Percentiles rank a stretch among this genome's conserved stretches.
These are phyloP conservation scores for Stenotaenia linearis DNA, from an alignment of 2,888 invertebrate species.

Conservation along the genomic window DNA sequence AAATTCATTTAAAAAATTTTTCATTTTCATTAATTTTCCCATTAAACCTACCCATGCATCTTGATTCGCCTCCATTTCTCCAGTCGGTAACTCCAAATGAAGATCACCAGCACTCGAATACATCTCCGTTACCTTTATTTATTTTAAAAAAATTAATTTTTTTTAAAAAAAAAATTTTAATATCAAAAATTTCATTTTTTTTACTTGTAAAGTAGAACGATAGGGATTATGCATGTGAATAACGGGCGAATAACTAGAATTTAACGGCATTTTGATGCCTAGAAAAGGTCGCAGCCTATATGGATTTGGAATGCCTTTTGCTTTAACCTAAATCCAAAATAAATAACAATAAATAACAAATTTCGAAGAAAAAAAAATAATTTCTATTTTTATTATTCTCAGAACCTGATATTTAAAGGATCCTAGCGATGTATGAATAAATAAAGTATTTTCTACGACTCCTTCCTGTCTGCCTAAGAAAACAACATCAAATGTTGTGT, in stretches of 20 bases:
- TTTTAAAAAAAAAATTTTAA: slow-evolving; percentile 24
- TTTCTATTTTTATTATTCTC: background rate
- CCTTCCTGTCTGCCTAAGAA: slow-evolving; percentile 91
- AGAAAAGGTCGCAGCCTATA: slow-evolving; percentile 86
- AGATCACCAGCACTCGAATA: slow-evolving; percentile 77
- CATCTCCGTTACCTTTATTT: slow-evolving; percentile 52
- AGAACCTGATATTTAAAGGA: slow-evolving; percentile 74
- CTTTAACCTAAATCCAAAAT: slow-evolving; percentile 59
- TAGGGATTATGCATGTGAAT: slow-evolving; percentile 94
- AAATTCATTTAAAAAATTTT: slow-evolving; percentile 5
- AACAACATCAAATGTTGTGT: slow-evolving; percentile 92
- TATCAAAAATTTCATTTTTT: background rate
- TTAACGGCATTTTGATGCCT: slow-evolving; percentile 82
- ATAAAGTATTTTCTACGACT: slow-evolving; percentile 75
- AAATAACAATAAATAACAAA: background rate
- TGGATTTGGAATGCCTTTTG: slow-evolving; percentile 79
- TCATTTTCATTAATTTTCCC: too few relatives aligned
- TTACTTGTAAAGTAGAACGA: slow-evolving; percentile 73
- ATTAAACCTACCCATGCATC: slow-evolving; percentile 73
- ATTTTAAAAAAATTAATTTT: background rate
- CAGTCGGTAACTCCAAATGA: slow-evolving; percentile 72
- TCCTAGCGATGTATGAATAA: slow-evolving; percentile 91
- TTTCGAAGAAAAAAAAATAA: background rate
- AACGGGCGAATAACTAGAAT: slow-evolving; percentile 80
- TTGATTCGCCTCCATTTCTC: slow-evolving; percentile 67